phyloP scores from a whole-genome alignment of 2,113 vertebrate species.

The Etia nguti region DNA sequence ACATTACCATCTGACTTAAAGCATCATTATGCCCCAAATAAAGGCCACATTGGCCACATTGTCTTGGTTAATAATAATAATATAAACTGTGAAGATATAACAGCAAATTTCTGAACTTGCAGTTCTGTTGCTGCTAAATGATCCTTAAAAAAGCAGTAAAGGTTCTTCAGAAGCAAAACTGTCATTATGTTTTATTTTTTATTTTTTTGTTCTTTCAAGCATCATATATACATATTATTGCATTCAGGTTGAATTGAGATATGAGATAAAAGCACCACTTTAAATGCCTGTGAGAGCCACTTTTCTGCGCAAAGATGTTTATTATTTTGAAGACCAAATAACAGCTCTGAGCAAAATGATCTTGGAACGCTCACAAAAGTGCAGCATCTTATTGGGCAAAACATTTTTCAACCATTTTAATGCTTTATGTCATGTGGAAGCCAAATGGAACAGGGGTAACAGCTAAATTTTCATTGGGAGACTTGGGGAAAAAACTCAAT shows the following conservation, averaged over 20 bases:
- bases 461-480: conserved; percentile 29
- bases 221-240: neutral
- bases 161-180: neutral
- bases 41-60: neutral
- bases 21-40: neutral
- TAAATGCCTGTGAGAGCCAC: neutral
- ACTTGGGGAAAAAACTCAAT: conserved; percentile 24
- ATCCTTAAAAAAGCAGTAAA: neutral
- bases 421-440: conserved; percentile 18
- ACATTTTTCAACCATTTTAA: conserved; percentile 41
- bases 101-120: neutral
- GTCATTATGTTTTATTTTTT: neutral
- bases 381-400: conserved; percentile 10
- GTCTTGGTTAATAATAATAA: neutral
- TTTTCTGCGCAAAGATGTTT: neutral
- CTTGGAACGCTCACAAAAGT: conserved; percentile 6
- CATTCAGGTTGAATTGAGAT: neutral
- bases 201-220: neutral
- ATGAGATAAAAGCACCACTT: neutral
- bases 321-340: conserved; percentile 7
- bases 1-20: neutral
- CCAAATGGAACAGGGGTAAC: conserved; percentile 30
- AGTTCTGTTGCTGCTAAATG: neutral
- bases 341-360: conserved; percentile 18
- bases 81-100: neutral